Evolutionary conservation across 2,888 invertebrate species (phyloP).

Genomic region (Orthosia incerta): DNA sequence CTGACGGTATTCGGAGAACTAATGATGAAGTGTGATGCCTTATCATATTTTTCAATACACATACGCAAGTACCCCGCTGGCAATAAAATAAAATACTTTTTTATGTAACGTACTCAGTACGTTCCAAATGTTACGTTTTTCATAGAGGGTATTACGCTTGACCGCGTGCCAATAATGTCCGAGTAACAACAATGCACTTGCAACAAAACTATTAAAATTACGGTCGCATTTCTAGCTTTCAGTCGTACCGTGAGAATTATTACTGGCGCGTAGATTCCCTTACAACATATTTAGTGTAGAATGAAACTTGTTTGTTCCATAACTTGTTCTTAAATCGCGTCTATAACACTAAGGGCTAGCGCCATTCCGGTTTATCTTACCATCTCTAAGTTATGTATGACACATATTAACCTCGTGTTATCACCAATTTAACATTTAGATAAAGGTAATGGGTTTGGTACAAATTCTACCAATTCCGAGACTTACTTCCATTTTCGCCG

Average conservation of each 20-base stretch:
- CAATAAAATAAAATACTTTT: conserved; percentile 43
- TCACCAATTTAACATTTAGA: no score
- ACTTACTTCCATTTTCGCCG: conserved; percentile 80
- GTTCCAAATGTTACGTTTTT: conserved; percentile 17
- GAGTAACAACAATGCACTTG: conserved; percentile 19
- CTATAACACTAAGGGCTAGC: no score
- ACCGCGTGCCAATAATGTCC: conserved; percentile 34
- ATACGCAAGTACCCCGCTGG: conserved; percentile 23
- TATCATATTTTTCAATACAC: conserved; percentile 26
- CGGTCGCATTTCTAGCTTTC: not conserved
- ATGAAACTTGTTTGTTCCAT: not conserved
- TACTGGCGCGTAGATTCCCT: conserved; percentile 10
- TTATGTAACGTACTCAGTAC: conserved; percentile 13
- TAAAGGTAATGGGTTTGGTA: not conserved
- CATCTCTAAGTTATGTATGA: no score
- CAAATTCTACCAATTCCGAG: not conserved
- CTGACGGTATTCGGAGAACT: conserved; percentile 19
- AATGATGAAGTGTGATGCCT: conserved; percentile 13
- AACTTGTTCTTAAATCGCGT: not conserved
- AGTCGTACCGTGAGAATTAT: conserved; percentile 8
- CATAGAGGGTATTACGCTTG: conserved; percentile 13
- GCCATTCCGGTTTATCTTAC: no score
- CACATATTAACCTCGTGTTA: no score
- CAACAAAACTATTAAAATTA: conserved; percentile 30
- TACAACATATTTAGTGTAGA: not conserved